Evolutionary conservation across 2,797 vertebrate genomes (phyloP), one percentile per base, ranked within the genome.

Genomic region (Alosa sapidissima): DNA sequence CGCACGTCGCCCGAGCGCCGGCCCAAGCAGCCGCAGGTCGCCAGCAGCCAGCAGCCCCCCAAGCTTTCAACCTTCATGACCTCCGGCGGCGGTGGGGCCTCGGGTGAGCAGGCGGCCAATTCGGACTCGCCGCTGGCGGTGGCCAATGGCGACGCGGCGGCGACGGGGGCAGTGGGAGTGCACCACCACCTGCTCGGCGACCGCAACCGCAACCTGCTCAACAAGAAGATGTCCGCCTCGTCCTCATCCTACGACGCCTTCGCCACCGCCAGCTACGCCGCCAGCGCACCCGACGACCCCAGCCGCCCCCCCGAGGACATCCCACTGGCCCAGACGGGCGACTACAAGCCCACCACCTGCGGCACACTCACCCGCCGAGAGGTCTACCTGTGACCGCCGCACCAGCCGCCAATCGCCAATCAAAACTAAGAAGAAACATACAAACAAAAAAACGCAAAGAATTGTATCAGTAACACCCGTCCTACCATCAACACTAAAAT

Each of bases 1-100:
- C 97, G 97, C 91, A 99, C 97, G 86, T 99, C 98, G 90, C 98
- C 98, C 0, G 98, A 99, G 93, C 96, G 97, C 91, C 97, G 97
- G 93, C 96, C 95, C 72, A 45, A 78, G 41, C 72, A 78, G 95
- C 54, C 54, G 54, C 98, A 98, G 90, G 97, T 95, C 93, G 97
- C 95, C 95, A 97, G 92, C 91, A 97, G 95, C 91, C 97, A 98
- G 95, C 72, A 78, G 72, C 98, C 97, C 96, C 98, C 98, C 95
- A 99, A 99, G 96, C 97, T 99, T 94, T 99, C 98, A 91, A 99
- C 98, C 92, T 99, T 99, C 95, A 99, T 98, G 97, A 98, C 97
- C 93, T 96, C 93, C 52, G 86, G 93, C 87, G 93, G 93, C 0
- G 93, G 96, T 88, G 97, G 98, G 91, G 96, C 96, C 88, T 90